phyloP scores from a whole-genome alignment of 1,140 invertebrate species.

The Halictus rubicundus region DNA sequence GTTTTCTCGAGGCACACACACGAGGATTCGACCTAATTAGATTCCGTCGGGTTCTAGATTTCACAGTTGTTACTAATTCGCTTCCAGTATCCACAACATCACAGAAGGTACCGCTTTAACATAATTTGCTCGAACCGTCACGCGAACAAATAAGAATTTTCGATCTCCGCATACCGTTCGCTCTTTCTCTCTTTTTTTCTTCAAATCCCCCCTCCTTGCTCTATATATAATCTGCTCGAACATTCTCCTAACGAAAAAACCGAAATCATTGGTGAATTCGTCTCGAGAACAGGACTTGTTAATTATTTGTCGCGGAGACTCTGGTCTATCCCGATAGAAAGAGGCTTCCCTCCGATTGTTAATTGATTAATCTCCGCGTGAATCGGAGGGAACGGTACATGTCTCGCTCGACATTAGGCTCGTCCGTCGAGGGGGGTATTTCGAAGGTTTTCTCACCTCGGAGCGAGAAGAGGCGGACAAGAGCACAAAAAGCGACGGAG shows the following conservation, averaged over 20 bases:
- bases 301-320: not conserved
- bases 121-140: slow-evolving; percentile 19
- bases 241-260: not conserved
- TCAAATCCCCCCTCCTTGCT: not conserved
- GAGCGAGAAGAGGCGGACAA: slow-evolving; percentile 35
- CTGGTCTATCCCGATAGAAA: not conserved
- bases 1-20: not conserved
- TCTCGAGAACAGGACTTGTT: not conserved
- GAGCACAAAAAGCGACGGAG: slow-evolving; percentile 67
- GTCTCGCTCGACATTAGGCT: slow-evolving; percentile 45
- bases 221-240: not conserved
- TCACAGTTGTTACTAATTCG: not conserved
- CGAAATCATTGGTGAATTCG: not conserved
- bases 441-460: slow-evolving; percentile 39
- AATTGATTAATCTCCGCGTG: not conserved
- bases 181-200: not conserved
- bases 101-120: not conserved
- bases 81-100: not conserved
- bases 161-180: not conserved
- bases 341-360: not conserved
- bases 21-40: not conserved
- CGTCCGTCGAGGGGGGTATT: slow-evolving; percentile 7
- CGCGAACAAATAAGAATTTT: not conserved
- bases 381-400: slow-evolving; percentile 16
- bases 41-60: not conserved